Evolutionary conservation across 1,140 invertebrate species (phyloP).

Genomic region (Philopotamus ludificatus): DNA sequence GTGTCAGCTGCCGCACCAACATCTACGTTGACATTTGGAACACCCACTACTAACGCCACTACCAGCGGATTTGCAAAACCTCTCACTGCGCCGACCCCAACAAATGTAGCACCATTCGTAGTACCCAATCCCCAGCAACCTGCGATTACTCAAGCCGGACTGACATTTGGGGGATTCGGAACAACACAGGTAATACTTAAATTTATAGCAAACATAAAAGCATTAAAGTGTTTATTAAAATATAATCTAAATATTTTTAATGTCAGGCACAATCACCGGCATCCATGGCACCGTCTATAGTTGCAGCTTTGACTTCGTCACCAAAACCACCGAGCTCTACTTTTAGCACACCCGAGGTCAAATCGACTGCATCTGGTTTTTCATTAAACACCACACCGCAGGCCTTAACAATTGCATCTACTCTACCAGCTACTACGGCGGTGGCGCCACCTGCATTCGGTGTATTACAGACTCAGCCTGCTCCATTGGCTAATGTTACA

Average conservation of each 20-base stretch:
- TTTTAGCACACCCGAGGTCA: not conserved
- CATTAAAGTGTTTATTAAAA: not conserved
- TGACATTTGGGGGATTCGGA: not conserved
- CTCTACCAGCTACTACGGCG: not conserved
- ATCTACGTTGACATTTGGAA: constrained; percentile 1
- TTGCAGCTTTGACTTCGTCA: not conserved
- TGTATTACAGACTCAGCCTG: not conserved
- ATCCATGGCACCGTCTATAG: not conserved
- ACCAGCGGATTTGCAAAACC: not conserved
- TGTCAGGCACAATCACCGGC: not conserved
- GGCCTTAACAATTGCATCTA: too few relatives aligned
- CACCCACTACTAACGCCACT: not conserved
- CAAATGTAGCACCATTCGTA: not conserved
- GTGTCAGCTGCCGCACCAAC: not conserved
- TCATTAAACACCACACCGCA: too few relatives aligned
- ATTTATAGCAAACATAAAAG: not conserved
- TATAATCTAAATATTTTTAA: not conserved
- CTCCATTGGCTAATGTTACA: not conserved
- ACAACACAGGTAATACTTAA: not conserved
- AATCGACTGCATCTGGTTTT: not conserved
- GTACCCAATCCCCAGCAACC: not conserved
- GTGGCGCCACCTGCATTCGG: not conserved
- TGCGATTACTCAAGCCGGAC: not conserved
- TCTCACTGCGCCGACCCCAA: not conserved
- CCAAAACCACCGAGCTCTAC: not conserved